phyloP scores from a whole-genome alignment of 2,113 vertebrate genomes.

The Myiopsitta monachus region DNA sequence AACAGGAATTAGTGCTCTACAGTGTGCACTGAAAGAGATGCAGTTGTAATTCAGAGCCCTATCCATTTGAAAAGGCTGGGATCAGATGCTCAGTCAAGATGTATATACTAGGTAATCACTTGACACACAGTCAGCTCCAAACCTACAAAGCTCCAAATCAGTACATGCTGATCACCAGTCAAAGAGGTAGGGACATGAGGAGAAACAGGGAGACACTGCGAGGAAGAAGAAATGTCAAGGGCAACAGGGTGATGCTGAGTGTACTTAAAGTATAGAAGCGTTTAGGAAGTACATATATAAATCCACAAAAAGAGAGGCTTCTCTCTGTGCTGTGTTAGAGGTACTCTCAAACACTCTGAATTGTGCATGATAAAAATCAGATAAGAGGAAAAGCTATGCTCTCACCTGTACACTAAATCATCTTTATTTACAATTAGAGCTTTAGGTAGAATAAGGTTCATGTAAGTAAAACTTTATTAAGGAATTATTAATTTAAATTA shows the following conservation, averaged over 20 bases:
- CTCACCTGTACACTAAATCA: background rate
- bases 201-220: background rate
- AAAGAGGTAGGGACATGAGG: background rate
- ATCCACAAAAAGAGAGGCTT: background rate
- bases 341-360: background rate
- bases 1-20: background rate
- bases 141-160: background rate
- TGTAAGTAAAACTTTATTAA: background rate
- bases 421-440: background rate
- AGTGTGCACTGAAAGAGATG: fast-evolving
- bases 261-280: background rate
- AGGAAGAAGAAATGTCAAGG: background rate
- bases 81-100: background rate
- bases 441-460: background rate
- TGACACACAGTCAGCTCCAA: background rate
- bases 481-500: background rate
- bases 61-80: background rate
- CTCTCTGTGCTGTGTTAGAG: background rate
- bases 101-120: background rate
- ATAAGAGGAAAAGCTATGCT: background rate
- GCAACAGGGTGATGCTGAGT: background rate
- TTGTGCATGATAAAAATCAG: background rate
- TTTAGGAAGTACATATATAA: background rate
- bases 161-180: background rate
- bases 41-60: background rate